Evolutionary conservation across 2,888 invertebrate genomes (phyloP).

Genomic region (Labia minor): DNA sequence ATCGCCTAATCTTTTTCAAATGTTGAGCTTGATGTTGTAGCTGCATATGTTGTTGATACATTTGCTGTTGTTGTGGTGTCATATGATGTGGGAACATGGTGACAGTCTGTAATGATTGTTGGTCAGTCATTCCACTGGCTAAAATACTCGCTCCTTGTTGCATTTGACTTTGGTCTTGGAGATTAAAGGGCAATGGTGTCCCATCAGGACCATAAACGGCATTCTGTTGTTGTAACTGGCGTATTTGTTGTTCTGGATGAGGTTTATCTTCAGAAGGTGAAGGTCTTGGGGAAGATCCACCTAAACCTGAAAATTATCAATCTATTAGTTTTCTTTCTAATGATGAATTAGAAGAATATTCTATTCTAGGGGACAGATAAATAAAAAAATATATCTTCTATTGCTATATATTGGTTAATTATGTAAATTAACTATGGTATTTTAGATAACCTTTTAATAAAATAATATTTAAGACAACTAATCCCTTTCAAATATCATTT

Average conservation of each 20-base stretch:
- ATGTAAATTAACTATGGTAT: too few relatives aligned
- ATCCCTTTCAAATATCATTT: too few relatives aligned
- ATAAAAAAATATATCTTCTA: too few relatives aligned
- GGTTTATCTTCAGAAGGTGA: constrained; percentile 34
- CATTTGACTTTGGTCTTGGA: constrained; percentile 25
- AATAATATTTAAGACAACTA: too few relatives aligned
- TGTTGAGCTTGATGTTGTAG: constrained; percentile 38
- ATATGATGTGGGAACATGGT: constrained; percentile 41
- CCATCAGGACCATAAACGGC: constrained; percentile 18
- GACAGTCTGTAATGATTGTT: constrained; percentile 9
- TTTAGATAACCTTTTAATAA: too few relatives aligned
- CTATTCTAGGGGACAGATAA: too few relatives aligned
- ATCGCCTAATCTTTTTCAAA: constrained; percentile 35
- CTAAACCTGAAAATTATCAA: constrained; percentile 32
- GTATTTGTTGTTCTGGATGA: constrained; percentile 24
- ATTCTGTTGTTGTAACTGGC: constrained; percentile 28
- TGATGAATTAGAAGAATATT: too few relatives aligned
- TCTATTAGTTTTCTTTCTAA: too few relatives aligned
- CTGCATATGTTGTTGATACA: constrained; percentile 39
- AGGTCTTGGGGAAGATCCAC: constrained; percentile 32
- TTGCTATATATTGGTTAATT: too few relatives aligned
- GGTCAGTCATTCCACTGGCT: constrained; percentile 21
- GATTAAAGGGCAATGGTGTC: constrained; percentile 19
- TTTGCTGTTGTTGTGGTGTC: constrained; percentile 44
- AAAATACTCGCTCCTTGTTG: constrained; percentile 24